phyloP scores from a whole-genome alignment of 2,113 vertebrate genomes.

The pig (Sus scrofa) region T2T-Sscrofa CM000812.6:82896501-82897000 shows the following conservation, averaged over 20 bases:
- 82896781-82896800: background rate
- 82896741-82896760: background rate
- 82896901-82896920: background rate
- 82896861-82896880: background rate
- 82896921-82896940: slow-evolving; percentile 7
- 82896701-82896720: background rate
- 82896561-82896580: background rate
- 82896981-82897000: background rate
- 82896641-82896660: background rate
- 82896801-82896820: background rate
- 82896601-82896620: background rate
- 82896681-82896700: background rate
- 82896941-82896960: background rate
- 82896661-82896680: background rate
- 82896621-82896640: background rate
- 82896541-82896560: background rate
- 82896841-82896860: background rate
- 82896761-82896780: background rate
- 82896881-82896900: background rate
- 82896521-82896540: background rate
- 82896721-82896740: background rate
- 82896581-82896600: slow-evolving; percentile 41
- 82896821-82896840: background rate
- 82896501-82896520: background rate
- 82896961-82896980: background rate